A percentile compares a stretch with the other conserved stretches of the same genome.
phyloP scores from a whole-genome alignment of 1,140 invertebrate species.

The Drosophila trapezifrons region DNA sequence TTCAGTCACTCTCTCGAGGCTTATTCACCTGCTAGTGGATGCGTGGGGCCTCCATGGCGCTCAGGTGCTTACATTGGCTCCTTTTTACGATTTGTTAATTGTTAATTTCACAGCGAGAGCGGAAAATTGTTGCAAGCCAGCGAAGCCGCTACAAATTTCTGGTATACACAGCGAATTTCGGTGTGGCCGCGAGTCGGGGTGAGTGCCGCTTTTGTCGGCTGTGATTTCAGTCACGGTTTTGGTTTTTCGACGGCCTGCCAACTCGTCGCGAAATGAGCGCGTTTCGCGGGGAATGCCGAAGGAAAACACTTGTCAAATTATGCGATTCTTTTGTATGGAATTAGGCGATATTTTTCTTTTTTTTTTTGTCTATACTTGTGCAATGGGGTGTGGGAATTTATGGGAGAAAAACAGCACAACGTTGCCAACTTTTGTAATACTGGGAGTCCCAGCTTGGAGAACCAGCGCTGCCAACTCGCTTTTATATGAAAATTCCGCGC shows the following conservation, averaged over 20 bases:
- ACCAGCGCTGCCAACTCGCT: no score
- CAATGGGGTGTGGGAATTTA: no score
- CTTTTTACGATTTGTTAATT: not conserved
- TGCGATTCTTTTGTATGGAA: no score
- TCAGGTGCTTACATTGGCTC: no score
- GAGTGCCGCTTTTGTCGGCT: not conserved
- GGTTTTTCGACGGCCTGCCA: conserved; percentile 10
- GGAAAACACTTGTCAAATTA: no score
- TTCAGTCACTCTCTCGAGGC: not conserved
- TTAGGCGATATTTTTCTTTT: no score
- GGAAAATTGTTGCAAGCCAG: conserved; percentile 27
- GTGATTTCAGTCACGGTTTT: conserved; percentile 8
- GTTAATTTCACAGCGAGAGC: conserved; percentile 15
- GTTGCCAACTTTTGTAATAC: no score
- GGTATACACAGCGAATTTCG: conserved; percentile 26
- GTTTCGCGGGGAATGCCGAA: no score
- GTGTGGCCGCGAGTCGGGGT: not conserved
- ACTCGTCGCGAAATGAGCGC: conserved; percentile 4
- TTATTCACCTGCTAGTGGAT: conserved; percentile 24
- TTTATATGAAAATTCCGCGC: no score
- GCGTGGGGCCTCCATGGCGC: conserved; percentile 3
- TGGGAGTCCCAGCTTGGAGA: no score
- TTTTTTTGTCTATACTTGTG: no score
- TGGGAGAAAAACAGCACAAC: no score
- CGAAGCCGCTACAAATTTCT: conserved; percentile 30